Evolutionary conservation across 2,797 vertebrate species (phyloP).

Genomic region (Momotus momota): DNA sequence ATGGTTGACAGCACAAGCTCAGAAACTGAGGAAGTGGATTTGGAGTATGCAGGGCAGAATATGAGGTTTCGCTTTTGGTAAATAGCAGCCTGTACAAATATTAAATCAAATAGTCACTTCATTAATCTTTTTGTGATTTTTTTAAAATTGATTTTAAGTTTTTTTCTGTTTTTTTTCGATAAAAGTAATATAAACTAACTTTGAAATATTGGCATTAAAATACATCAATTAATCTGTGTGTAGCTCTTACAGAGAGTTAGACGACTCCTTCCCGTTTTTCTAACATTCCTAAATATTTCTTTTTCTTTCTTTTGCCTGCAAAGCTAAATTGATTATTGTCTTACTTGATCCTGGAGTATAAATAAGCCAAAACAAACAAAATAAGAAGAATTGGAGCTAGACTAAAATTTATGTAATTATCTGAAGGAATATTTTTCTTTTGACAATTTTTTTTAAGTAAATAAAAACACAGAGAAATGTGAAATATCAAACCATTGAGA

Average conservation of each 20-base stretch:
- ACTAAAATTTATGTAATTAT: neutral
- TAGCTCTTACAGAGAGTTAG: neutral
- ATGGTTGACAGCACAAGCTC: neutral
- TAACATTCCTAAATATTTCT: neutral
- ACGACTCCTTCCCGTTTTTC: neutral
- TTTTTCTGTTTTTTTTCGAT: constrained; percentile 5
- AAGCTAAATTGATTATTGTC: neutral
- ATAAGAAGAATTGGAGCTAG: neutral
- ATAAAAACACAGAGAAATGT: neutral
- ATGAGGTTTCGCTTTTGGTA: neutral
- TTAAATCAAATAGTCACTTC: constrained; percentile 39
- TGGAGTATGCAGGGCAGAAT: constrained; percentile 1
- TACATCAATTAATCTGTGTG: neutral
- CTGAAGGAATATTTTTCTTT: neutral
- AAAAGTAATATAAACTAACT: neutral
- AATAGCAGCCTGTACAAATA: neutral
- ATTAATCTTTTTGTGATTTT: neutral
- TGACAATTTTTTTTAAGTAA: neutral
- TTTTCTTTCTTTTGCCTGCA: neutral
- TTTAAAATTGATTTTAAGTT: too few species aligned
- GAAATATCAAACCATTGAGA: neutral
- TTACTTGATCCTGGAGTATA: neutral
- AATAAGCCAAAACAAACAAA: neutral
- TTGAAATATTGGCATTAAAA: constrained; percentile 17
- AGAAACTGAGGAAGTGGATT: constrained; percentile 17